These are phyloP conservation scores for Anolis carolinensis DNA, from an alignment of 2,113 vertebrate species.

Conservation along the genomic window DNA sequence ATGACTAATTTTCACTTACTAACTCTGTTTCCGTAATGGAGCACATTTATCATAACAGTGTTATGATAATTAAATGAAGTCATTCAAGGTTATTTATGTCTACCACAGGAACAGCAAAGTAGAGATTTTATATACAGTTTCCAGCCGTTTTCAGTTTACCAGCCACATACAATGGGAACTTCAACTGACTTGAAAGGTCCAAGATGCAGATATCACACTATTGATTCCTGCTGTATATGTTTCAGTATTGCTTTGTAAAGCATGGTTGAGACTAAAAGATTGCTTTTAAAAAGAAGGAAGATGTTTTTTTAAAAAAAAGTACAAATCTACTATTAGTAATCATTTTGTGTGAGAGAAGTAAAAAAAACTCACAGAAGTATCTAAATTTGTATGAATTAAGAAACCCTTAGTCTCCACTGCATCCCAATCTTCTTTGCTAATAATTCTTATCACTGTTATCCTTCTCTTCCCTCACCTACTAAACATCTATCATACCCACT, in stretches of 20 bases:
- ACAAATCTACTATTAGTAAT: not conserved
- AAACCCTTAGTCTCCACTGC: too few species aligned
- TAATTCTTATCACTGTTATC: too few species aligned
- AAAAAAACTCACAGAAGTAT: too few species aligned
- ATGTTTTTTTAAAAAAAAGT: too few species aligned
- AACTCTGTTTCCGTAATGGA: slow-evolving; percentile 36
- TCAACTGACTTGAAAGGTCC: not conserved
- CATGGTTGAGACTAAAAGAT: not conserved
- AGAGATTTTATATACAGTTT: slow-evolving; percentile 14
- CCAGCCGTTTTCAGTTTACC: slow-evolving; percentile 19
- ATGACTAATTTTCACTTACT: slow-evolving; percentile 52
- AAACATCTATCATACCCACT: too few species aligned
- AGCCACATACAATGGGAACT: slow-evolving; percentile 26
- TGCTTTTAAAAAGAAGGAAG: slow-evolving; percentile 9
- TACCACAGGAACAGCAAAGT: slow-evolving; percentile 12
- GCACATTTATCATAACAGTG: slow-evolving; percentile 34
- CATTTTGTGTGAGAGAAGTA: not conserved
- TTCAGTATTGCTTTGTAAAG: not conserved
- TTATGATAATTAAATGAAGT: slow-evolving; percentile 49
- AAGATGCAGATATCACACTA: slow-evolving; percentile 6
- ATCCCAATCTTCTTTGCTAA: too few species aligned
- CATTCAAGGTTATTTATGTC: slow-evolving; percentile 53
- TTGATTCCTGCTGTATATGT: not conserved
- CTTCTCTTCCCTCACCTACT: too few species aligned
- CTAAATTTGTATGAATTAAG: too few species aligned